Evolutionary conservation across 2,797 vertebrate species (phyloP).

Genomic region (Sphaeramia orbicularis): DNA sequence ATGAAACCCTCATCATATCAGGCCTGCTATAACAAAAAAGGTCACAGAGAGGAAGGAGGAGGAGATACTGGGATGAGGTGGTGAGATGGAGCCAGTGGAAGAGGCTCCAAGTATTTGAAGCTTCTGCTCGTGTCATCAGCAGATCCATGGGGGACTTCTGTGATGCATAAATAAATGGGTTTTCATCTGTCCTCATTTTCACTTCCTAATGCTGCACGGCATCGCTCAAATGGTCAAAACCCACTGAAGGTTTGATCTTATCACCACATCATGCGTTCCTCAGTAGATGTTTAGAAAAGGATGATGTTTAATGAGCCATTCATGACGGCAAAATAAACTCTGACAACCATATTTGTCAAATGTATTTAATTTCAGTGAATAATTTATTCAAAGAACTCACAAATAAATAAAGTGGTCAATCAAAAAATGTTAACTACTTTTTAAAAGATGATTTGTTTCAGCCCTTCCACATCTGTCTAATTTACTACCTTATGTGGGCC

Average conservation of each 20-base stretch:
- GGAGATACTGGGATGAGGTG: slow-evolving; percentile 39
- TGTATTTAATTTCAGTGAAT: no score
- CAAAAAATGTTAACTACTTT: no score
- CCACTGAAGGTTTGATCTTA: slow-evolving; percentile 11
- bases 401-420: no score
- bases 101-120: slow-evolving; percentile 47
- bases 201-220: slow-evolving; percentile 31
- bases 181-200: slow-evolving; percentile 60
- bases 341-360: no score
- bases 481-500: no score
- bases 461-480: no score
- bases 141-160: slow-evolving; percentile 43
- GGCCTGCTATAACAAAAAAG: slow-evolving; percentile 42
- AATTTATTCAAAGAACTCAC: no score
- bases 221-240: slow-evolving; percentile 18
- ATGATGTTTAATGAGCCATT: no score
- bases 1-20: slow-evolving; percentile 53
- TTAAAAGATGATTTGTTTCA: no score
- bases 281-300: slow-evolving; percentile 16
- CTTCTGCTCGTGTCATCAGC: slow-evolving; percentile 39
- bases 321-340: no score
- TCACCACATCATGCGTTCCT: slow-evolving; percentile 1
- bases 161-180: slow-evolving; percentile 55
- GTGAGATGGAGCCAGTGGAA: slow-evolving; percentile 43
- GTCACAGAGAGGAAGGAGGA: slow-evolving; percentile 29